Base-by-base conservation (phyloP, 2,113 vertebrate genomes). In the Trematomus loennbergii region DNA sequence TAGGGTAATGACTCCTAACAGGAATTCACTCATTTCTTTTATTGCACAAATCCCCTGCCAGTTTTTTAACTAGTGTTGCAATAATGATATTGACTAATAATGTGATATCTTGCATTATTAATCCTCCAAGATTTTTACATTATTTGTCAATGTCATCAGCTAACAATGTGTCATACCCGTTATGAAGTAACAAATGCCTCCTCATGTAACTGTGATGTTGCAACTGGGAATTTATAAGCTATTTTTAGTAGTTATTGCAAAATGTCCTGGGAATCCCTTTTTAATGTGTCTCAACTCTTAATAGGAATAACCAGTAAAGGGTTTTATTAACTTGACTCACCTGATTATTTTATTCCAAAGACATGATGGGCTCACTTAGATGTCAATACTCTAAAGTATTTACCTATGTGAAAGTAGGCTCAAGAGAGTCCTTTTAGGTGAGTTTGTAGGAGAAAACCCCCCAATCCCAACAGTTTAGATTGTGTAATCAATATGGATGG, bases 141-240 rank as follows among this genome's bases (percentile, higher is more conserved):
- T 84, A 68, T 90, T 86, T 53, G 63, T 80, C 78, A 90, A 84
- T 45, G 1, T 53, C 40, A 72, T 53, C 22, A 29, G 18, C 1
- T 25, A 20, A 58, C 22, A 63, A 46, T 69, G 9, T 49, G 72
- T 57, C 48, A 52, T 0, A 55, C 1, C 52, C 22, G 2, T 17
- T 15, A 2, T 57, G 61, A 58, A 71, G 75, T 33, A 68, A 66
- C 67, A 58, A 0, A n/a, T 20, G 45, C 40, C 10, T 58, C 5
- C 20, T 58, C 13, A 20, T 20, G 17, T n/a, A 55, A 64, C 22
- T 5, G 1, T 18, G 15, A 36, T 49, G 12, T 40, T 13, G 22
- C 79, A 16, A 65, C 16, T 25, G 75, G 82, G 65, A 75, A 55
- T 54, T 89, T 84, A 57, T 66, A 2, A 18, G 22, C 18, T 75